Percentiles rank a stretch among this genome's conserved stretches.
Evolutionary conservation across 2,888 invertebrate species (phyloP).

Genomic region (Ctena decussata): DNA sequence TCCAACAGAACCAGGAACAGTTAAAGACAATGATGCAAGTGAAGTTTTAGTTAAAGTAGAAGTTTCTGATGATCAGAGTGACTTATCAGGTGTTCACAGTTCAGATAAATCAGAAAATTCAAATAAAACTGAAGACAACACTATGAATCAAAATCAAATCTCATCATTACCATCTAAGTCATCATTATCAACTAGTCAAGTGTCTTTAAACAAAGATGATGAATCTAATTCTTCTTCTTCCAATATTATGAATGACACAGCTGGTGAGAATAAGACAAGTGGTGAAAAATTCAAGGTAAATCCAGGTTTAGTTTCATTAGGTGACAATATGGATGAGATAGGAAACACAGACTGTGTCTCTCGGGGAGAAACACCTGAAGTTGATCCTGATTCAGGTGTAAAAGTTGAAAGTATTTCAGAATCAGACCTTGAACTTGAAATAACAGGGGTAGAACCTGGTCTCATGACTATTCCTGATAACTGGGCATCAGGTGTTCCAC

Average conservation of each 20-base stretch:
- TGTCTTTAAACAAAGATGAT: background rate
- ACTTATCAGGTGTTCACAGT: too few relatives aligned
- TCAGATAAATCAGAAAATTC: background rate
- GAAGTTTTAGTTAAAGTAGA: background rate
- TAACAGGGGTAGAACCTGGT: background rate
- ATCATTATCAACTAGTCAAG: background rate
- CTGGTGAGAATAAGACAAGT: background rate
- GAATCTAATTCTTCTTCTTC: background rate
- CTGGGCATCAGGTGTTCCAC: background rate
- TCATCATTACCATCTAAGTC: background rate
- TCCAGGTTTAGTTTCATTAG: too few relatives aligned
- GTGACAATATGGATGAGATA: too few relatives aligned
- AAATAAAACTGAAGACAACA: background rate
- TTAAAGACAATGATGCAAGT: too few relatives aligned
- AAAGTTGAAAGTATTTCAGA: background rate
- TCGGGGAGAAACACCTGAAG: background rate
- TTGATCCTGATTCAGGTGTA: background rate
- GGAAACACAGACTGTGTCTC: too few relatives aligned
- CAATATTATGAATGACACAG: background rate
- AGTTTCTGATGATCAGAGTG: background rate
- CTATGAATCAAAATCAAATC: background rate
- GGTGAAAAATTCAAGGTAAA: background rate
- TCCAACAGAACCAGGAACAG: too few relatives aligned
- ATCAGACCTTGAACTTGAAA: background rate
- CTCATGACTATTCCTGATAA: background rate